Evolutionary conservation across 2,113 vertebrate species (phyloP).

Genomic region (Mionectes macconnelli): DNA sequence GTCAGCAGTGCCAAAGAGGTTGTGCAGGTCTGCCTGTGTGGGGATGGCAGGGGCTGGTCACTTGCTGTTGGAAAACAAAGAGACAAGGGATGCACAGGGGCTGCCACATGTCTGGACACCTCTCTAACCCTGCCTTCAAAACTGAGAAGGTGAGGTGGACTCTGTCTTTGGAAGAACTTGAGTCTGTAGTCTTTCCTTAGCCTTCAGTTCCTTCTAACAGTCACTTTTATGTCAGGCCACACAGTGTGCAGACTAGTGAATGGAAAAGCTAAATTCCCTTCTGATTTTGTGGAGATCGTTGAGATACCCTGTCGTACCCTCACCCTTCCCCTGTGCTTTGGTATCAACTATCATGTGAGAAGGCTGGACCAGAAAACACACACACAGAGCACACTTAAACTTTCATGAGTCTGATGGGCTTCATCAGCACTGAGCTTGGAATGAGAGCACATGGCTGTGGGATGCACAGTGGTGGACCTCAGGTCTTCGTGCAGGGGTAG

Average conservation of each 20-base stretch:
- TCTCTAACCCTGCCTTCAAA: background rate
- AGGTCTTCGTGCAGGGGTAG: background rate
- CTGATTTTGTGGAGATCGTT: background rate
- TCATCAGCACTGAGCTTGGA: background rate
- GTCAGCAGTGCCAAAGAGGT: background rate
- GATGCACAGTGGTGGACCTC: background rate
- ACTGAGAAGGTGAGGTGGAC: background rate
- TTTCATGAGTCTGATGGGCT: background rate
- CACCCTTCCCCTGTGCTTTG: background rate
- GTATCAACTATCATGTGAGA: background rate
- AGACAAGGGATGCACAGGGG: background rate
- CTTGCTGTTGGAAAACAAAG: background rate
- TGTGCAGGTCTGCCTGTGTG: background rate
- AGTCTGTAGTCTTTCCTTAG: background rate
- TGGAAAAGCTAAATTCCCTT: background rate
- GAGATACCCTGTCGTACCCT: background rate
- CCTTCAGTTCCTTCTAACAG: background rate
- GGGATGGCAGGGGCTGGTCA: background rate
- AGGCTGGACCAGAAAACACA: background rate
- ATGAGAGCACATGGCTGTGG: background rate
- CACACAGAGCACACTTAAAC: background rate
- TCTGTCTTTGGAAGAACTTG: background rate
- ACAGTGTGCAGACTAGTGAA: background rate
- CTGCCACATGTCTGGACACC: background rate
- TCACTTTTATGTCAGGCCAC: background rate